Conservation (phyloP, 2,888 invertebrate species). For the Drosophila formosana region DNA sequence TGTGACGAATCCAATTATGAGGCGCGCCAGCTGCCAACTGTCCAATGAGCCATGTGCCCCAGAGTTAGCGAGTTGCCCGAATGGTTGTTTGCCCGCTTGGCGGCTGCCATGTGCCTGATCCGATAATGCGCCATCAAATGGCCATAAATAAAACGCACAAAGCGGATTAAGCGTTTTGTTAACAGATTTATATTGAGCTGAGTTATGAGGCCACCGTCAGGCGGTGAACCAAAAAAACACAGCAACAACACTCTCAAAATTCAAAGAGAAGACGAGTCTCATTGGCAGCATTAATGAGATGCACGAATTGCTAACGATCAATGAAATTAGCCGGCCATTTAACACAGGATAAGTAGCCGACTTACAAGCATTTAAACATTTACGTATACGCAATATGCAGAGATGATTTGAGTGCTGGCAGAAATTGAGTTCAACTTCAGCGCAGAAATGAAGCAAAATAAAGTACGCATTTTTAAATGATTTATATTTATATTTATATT, state of each 20-base stretch:
- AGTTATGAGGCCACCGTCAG: slow-evolving; percentile 64
- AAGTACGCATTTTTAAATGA: too few relatives aligned
- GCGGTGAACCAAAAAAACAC: slow-evolving; percentile 9
- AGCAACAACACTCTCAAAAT: not conserved
- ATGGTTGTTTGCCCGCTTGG: slow-evolving; percentile 15
- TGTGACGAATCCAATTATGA: slow-evolving; percentile 82
- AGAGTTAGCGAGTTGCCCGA: not conserved
- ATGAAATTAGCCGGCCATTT: slow-evolving; percentile 35
- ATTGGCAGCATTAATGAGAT: slow-evolving; percentile 52
- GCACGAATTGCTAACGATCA: slow-evolving; percentile 42
- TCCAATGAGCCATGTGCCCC: slow-evolving; percentile 53
- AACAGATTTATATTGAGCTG: slow-evolving; percentile 78
- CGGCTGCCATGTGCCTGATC: slow-evolving; percentile 73
- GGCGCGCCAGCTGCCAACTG: slow-evolving; percentile 75
- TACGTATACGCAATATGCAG: slow-evolving; percentile 10
- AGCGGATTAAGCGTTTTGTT: slow-evolving; percentile 79
- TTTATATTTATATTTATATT: too few relatives aligned
- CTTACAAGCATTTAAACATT: not conserved
- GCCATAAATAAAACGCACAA: slow-evolving; percentile 77
- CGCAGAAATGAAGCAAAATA: too few relatives aligned
- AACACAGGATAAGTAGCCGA: slow-evolving; percentile 12
- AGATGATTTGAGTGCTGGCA: not conserved
- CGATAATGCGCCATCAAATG: slow-evolving; percentile 79
- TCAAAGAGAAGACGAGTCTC: slow-evolving; percentile 16
- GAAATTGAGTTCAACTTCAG: not conserved